These are phyloP conservation scores for Craseonycteris thonglongyai DNA, from an alignment of 2,113 vertebrate species.

Conservation along the genomic window DNA sequence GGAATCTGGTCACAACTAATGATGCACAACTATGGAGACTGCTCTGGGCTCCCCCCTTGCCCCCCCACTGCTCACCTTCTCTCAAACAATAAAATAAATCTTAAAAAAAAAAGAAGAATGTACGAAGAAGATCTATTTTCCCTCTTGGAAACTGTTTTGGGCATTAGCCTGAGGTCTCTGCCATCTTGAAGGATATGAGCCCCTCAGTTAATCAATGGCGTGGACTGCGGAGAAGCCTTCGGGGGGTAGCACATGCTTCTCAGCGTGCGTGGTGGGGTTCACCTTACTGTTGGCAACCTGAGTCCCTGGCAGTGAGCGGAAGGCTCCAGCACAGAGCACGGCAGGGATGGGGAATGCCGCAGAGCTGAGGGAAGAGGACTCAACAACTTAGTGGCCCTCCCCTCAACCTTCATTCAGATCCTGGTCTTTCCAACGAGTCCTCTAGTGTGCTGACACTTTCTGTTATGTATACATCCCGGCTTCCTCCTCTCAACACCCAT, in stretches of 20 bases:
- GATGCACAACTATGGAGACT: too few species aligned
- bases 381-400: background rate
- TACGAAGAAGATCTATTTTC: background rate
- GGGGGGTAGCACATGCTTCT: accelerated
- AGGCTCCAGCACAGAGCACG: background rate
- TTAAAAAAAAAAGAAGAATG: too few species aligned
- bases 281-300: background rate
- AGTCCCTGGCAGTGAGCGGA: background rate
- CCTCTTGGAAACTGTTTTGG: background rate
- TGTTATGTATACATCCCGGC: accelerated
- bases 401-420: background rate
- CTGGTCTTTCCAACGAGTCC: background rate
- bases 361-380: background rate
- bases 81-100: too few species aligned
- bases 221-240: background rate
- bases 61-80: too few species aligned
- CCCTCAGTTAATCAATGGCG: background rate
- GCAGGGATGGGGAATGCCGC: too few species aligned
- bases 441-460: background rate
- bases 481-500: background rate
- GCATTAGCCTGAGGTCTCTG: background rate
- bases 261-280: background rate
- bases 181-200: background rate
- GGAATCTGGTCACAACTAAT: too few species aligned
- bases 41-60: too few species aligned